These are phyloP conservation scores for Drosophila azteca DNA, from an alignment of 1,140 invertebrate species.

Conservation along the genomic window DNA sequence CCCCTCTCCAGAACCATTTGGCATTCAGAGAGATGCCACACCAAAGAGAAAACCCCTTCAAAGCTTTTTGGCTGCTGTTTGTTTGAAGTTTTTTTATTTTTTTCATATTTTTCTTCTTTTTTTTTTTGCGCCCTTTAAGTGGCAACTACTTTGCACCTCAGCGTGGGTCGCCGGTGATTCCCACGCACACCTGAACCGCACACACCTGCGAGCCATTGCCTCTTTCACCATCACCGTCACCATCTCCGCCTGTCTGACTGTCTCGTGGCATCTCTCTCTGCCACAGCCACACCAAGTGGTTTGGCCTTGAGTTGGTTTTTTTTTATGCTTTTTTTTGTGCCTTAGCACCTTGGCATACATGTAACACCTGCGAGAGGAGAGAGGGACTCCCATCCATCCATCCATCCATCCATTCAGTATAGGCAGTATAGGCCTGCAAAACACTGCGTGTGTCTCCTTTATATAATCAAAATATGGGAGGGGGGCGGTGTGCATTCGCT, in stretches of 20 bases:
- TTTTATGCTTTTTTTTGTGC: constrained; percentile 13
- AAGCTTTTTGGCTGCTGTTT: constrained; percentile 61
- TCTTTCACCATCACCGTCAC: no score
- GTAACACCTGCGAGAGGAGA: constrained; percentile 25
- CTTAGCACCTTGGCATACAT: constrained; percentile 53
- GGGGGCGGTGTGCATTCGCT: background rate
- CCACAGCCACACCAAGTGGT: constrained; percentile 47
- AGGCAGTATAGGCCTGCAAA: background rate
- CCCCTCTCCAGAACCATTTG: background rate
- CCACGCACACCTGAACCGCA: constrained; percentile 35
- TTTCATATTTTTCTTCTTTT: background rate
- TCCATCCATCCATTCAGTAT: background rate
- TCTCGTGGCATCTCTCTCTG: constrained; percentile 42
- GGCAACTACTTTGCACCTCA: constrained; percentile 58
- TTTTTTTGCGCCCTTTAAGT: constrained; percentile 44
- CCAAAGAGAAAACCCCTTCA: constrained; percentile 27
- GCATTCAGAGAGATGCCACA: constrained; percentile 1
- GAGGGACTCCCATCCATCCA: background rate
- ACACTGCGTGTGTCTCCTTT: constrained; percentile 48
- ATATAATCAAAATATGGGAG: constrained; percentile 10
- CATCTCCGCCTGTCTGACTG: constrained; percentile 29
- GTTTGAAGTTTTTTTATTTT: constrained; percentile 48
- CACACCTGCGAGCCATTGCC: constrained; percentile 7
- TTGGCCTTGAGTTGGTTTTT: constrained; percentile 43
- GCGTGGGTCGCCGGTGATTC: constrained; percentile 21